Base-by-base conservation (phyloP, 2,888 invertebrate species). In the Cheilosia pagana region DNA sequence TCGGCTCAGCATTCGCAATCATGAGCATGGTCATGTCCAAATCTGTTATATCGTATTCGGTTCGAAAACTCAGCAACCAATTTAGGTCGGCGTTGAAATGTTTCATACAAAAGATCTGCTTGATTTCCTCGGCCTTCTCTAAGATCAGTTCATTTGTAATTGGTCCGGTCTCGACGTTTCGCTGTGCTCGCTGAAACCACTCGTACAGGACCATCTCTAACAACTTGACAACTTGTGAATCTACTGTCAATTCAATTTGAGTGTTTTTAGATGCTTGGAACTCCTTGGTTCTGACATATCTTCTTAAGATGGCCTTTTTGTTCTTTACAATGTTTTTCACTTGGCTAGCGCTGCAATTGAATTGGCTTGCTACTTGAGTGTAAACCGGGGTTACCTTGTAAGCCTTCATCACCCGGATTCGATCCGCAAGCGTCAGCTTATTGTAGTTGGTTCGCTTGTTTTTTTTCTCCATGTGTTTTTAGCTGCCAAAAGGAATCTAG, bases 101-200 rank as follows among this genome's bases (percentile, higher is more conserved):
- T 3, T 41, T 6, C 5, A 82, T 65, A 0, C 60, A 35, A 7
- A 70, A 55, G 2, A 77, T 57, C 14, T 23, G n/a, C 8, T 59
- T 57, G 8, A 59, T 19, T 21, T 77, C 70, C 7, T 60, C 16
- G 16, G 77, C 81, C 21, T 71, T 77, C 12, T 65, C n/a, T 14
- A 82, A 12, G 19, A 82, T 10, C 10, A 77, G 71, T 21, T 71
- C 48, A 0, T 82, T 65, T 16, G 81, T 82, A 3, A 82, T 60
- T 16, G 77, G 23, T 0, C 76, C 81, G 6, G 59, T 77, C 65
- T 75, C 65, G 10, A 39, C 14, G 6, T 59, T 28, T 16, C 48
- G 43, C 14, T 82, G 81, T 0, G 81, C 77, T 6, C 81, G 70
- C 21, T 50, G 70, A 50, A 82, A 71, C 81, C 81, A 77, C 60